Evolutionary conservation across 2,797 vertebrate species (phyloP).

Genomic region (Phalanger gymnotis): DNA sequence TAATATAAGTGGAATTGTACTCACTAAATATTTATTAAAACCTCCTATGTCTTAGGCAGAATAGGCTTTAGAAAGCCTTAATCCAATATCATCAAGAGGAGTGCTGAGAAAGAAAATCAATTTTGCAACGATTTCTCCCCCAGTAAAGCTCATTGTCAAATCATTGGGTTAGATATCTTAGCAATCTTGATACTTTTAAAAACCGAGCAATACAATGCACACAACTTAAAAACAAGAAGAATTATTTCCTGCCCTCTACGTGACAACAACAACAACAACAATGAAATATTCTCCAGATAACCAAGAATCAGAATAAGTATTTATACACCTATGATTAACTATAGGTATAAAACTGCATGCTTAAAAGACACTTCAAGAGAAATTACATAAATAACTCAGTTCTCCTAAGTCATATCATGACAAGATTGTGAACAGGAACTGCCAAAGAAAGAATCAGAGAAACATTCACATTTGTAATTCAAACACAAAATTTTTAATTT

Average conservation of each 20-base stretch:
- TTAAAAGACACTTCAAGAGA: not conserved
- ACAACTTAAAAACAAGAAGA: not conserved
- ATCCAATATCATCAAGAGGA: not conserved
- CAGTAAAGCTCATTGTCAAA: not conserved
- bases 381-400: not conserved
- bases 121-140: not conserved
- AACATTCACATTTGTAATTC: not conserved
- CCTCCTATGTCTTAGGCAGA: not conserved
- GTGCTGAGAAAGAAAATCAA: not conserved
- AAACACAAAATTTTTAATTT: not conserved
- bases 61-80: not conserved
- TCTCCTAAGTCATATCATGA: not conserved
- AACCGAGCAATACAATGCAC: not conserved
- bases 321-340: not conserved
- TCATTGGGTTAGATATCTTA: not conserved
- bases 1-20: not conserved
- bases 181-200: not conserved
- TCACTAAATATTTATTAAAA: not conserved
- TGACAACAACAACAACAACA: not conserved
- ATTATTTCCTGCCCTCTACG: not conserved
- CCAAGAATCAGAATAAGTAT: not conserved
- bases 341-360: not conserved
- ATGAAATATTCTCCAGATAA: not conserved
- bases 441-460: not conserved
- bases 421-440: not conserved